A percentile compares a stretch with the other conserved stretches of the same genome.
These are phyloP conservation scores for Halictus quadricinctus DNA, from an alignment of 2,888 invertebrate species.

Conservation along the genomic window DNA sequence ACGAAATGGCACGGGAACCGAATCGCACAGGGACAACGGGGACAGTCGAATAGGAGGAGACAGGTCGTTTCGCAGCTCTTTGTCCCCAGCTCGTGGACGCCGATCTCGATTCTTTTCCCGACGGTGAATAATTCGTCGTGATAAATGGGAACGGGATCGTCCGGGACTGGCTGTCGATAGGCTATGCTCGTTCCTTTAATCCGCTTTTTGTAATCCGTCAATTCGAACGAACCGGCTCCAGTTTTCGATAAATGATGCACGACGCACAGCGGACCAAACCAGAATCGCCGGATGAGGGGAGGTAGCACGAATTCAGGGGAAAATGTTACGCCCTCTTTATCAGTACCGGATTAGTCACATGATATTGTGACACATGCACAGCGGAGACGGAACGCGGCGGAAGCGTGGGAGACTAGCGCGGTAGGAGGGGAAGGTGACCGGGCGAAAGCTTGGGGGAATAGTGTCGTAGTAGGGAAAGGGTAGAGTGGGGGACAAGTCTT, in stretches of 20 bases:
- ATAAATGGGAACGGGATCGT: conserved; percentile 27
- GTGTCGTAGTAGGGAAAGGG: no score
- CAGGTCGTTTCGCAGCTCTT: conserved; percentile 46
- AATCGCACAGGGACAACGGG: conserved; percentile 19
- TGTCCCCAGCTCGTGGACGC: conserved; percentile 32
- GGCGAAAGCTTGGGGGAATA: no score
- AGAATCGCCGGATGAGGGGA: neutral
- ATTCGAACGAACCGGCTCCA: conserved; percentile 1
- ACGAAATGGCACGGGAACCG: conserved; percentile 10
- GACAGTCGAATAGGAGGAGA: conserved; percentile 27
- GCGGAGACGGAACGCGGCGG: no score
- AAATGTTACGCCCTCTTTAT: no score
- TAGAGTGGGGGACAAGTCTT: no score
- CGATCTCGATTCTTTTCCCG: conserved; percentile 30
- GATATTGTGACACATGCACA: no score
- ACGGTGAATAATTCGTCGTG: conserved; percentile 48
- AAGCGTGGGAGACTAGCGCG: no score
- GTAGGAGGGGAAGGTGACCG: no score
- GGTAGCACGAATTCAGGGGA: no score
- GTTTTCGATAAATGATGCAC: neutral
- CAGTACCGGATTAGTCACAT: no score
- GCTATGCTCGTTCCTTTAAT: conserved; percentile 23
- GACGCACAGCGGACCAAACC: no score
- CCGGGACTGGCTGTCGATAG: neutral
- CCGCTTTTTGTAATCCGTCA: conserved; percentile 27